Conservation (phyloP, 2,797 vertebrate genomes). For the Myotis myotis region DNA sequence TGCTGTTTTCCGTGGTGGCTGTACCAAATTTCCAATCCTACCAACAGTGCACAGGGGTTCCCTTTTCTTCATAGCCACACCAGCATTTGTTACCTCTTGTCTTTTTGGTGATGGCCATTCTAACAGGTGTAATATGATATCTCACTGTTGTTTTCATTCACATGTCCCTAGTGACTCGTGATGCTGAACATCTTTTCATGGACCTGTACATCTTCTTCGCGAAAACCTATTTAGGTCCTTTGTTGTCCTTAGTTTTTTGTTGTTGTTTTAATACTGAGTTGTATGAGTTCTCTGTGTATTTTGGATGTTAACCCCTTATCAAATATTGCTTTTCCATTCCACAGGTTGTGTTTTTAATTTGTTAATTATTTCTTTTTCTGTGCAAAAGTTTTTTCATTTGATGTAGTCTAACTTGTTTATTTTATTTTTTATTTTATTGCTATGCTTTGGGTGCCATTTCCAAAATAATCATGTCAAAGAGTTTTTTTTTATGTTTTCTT, state of each 20-base stretch:
- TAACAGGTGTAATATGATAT: not conserved
- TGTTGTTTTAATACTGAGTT: not conserved
- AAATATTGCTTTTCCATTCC: not conserved
- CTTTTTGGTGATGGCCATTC: not conserved
- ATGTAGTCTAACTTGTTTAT: not conserved
- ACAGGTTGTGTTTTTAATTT: not conserved
- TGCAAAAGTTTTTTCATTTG: not conserved
- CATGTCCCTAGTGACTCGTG: not conserved
- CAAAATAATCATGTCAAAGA: not conserved
- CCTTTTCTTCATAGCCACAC: not conserved
- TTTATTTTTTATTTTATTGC: not conserved
- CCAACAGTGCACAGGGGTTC: too few species aligned
- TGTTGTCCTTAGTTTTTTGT: not conserved
- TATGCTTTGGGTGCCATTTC: not conserved
- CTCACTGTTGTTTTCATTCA: not conserved
- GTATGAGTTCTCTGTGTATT: not conserved
- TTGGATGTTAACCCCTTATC: not conserved
- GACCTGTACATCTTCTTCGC: not conserved
- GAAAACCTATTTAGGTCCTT: not conserved
- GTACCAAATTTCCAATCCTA: not conserved
- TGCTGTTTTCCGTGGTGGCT: not conserved
- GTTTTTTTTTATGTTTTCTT: not conserved
- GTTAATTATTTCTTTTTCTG: not conserved
- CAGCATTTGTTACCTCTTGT: not conserved
- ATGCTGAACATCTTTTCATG: not conserved